These are phyloP conservation scores for Tachina grossa DNA, from an alignment of 2,888 invertebrate genomes.

Conservation along the genomic window DNA sequence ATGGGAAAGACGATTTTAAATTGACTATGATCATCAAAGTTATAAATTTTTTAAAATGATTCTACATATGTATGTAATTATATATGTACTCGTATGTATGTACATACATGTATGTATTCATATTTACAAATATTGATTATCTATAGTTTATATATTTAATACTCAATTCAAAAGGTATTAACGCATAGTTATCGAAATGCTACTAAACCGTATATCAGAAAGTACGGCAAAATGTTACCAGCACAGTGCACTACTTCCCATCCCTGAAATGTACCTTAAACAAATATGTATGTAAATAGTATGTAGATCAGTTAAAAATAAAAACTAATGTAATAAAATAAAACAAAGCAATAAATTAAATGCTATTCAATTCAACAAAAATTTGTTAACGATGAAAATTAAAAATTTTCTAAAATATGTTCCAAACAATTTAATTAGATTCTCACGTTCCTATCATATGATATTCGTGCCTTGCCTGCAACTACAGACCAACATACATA, in stretches of 20 bases:
- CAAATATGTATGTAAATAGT: neutral
- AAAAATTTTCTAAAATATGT: conserved; percentile 48
- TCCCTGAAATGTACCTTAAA: neutral
- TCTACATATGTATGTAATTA: too few species aligned
- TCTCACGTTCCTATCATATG: conserved; percentile 57
- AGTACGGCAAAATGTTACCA: too few species aligned
- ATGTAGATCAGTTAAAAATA: neutral
- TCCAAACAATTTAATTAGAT: conserved; percentile 51
- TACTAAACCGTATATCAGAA: too few species aligned
- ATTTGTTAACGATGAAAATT: conserved; percentile 28
- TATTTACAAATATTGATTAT: too few species aligned
- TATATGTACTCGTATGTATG: too few species aligned
- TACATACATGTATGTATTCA: too few species aligned
- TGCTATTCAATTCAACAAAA: conserved; percentile 20
- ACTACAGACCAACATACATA: neutral
- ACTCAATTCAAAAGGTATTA: too few species aligned
- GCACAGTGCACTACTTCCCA: neutral
- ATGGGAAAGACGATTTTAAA: neutral
- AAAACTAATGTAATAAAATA: conserved; percentile 5
- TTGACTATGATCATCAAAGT: neutral
- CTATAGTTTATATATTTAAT: neutral
- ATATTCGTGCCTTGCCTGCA: conserved; percentile 53
- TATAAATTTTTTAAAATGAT: too few species aligned
- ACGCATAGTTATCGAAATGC: too few species aligned
- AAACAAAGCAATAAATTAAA: conserved; percentile 29